Conservation (phyloP, 35 echinoderm and acorn worm genomes). For the Acanthaster planci region DNA sequence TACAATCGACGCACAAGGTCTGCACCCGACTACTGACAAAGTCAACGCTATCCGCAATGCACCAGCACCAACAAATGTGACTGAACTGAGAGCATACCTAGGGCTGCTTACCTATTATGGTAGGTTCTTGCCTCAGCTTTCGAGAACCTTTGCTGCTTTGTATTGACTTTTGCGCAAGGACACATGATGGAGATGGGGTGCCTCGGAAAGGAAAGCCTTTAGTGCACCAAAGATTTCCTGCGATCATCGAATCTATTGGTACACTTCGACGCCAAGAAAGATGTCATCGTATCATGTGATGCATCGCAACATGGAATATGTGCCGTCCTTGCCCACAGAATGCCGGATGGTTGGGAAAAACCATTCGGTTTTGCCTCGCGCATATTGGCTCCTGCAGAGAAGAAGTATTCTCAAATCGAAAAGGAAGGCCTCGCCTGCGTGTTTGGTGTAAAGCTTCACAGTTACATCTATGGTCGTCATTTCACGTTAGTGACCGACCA, state of each 20-base stretch:
- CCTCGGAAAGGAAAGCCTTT: conserved; percentile 25
- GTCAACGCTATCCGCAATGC: no score
- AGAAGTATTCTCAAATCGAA: conserved; percentile 67
- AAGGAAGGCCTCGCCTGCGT: conserved; percentile 58
- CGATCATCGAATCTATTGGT: conserved; percentile 36
- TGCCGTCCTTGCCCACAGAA: conserved; percentile 49
- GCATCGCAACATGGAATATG: conserved; percentile 55
- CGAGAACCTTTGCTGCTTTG: no score
- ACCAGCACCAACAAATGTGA: no score
- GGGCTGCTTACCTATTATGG: no score
- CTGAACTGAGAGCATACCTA: no score
- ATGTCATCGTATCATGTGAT: conserved; percentile 54
- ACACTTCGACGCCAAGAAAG: conserved; percentile 58
- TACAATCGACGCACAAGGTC: no score
- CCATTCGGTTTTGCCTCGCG: conserved; percentile 60
- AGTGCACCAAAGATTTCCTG: conserved; percentile 41
- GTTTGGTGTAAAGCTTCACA: conserved; percentile 63
- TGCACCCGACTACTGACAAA: no score
- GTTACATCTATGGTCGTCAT: no score
- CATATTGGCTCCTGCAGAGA: no score
- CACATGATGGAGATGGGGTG: conserved; percentile 41
- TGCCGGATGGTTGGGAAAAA: conserved; percentile 46
- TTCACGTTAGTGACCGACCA: conserved; percentile 58
- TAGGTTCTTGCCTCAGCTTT: no score
- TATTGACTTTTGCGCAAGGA: background rate